Conservation (phyloP, 2,888 invertebrate species). For the Lepidochitona cinerea region DNA sequence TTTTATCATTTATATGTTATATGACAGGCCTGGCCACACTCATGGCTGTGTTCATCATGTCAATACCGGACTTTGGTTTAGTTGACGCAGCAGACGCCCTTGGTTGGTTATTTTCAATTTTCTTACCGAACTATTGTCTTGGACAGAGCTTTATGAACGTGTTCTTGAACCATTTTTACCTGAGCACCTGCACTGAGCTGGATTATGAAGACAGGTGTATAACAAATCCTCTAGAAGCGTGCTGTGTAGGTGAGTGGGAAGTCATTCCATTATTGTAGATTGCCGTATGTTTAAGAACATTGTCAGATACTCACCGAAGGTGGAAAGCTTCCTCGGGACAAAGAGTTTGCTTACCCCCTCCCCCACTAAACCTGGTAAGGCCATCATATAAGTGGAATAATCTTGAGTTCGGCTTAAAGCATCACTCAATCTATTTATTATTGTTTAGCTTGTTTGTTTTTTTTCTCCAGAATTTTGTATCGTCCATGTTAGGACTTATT, state of each 20-base stretch:
- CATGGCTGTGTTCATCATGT: conserved; percentile 79
- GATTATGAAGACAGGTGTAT: background rate
- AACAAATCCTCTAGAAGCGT: background rate
- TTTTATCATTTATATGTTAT: background rate
- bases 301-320: too few relatives aligned
- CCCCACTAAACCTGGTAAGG: too few relatives aligned
- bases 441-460: too few relatives aligned
- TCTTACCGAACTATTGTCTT: conserved; percentile 79
- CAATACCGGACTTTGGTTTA: conserved; percentile 75
- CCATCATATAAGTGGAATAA: too few relatives aligned
- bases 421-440: too few relatives aligned
- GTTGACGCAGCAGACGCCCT: conserved; percentile 75
- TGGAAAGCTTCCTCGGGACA: too few relatives aligned
- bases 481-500: too few relatives aligned
- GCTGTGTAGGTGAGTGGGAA: background rate
- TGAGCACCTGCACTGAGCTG: background rate
- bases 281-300: too few relatives aligned
- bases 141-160: conserved; percentile 68
- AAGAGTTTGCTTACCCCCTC: too few relatives aligned
- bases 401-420: too few relatives aligned
- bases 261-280: too few relatives aligned
- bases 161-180: conserved; percentile 33
- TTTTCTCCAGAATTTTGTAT: too few relatives aligned
- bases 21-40: conserved; percentile 79
- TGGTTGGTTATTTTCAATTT: conserved; percentile 77